Conservation (phyloP, 2,797 vertebrate genomes). For the Sphenodon punctatus region DNA sequence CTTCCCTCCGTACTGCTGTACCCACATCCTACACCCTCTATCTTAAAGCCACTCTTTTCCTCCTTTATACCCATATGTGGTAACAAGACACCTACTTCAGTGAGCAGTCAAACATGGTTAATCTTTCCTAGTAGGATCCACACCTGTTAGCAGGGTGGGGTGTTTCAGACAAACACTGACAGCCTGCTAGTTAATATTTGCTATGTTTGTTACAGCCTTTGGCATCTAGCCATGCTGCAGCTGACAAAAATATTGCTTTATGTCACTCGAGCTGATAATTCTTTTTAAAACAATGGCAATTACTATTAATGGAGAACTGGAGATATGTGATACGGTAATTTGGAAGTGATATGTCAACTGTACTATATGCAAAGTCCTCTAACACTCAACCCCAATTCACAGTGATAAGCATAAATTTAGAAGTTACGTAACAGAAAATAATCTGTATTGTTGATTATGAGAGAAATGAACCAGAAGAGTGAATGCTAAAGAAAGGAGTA, state of each 20-base stretch:
- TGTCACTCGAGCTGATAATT: too few relatives aligned
- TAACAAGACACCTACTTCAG: neutral
- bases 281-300: neutral
- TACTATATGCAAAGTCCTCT: too few relatives aligned
- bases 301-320: too few relatives aligned
- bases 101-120: neutral
- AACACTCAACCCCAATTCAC: neutral
- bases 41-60: too few relatives aligned
- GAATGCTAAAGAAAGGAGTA: neutral
- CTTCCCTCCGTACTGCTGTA: too few relatives aligned
- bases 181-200: constrained; percentile 4
- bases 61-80: too few relatives aligned
- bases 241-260: neutral
- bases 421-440: neutral
- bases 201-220: constrained; percentile 2
- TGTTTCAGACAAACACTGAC: neutral
- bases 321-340: too few relatives aligned
- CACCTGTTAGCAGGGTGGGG: neutral
- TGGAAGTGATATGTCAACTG: too few relatives aligned
- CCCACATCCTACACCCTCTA: too few relatives aligned
- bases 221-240: neutral
- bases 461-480: neutral
- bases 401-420: neutral
- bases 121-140: neutral
- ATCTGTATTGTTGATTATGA: too few relatives aligned